Evolutionary conservation across 1,140 invertebrate genomes (phyloP).

Genomic region (Anagrus nilaparvatae): DNA sequence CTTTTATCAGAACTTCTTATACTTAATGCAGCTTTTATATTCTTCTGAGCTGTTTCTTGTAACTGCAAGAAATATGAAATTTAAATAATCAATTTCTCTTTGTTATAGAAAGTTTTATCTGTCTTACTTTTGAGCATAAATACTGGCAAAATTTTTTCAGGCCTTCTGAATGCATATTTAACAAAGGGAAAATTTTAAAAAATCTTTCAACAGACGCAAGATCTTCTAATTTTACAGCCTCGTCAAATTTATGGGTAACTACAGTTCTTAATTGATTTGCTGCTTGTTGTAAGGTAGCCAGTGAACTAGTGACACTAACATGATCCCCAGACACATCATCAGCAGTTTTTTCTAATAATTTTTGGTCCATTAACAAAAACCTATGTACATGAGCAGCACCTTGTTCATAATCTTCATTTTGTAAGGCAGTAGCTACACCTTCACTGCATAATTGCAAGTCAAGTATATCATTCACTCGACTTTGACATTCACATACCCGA

Average conservation of each 20-base stretch:
- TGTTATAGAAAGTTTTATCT: background rate
- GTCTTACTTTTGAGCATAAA: slow-evolving; percentile 64
- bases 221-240: slow-evolving; percentile 83
- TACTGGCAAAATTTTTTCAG: slow-evolving; percentile 87
- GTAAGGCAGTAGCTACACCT: slow-evolving; percentile 85
- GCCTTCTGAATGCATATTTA: slow-evolving; percentile 87
- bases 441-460: slow-evolving; percentile 93
- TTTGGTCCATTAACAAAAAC: slow-evolving; percentile 91
- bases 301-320: slow-evolving; percentile 62
- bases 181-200: slow-evolving; percentile 95
- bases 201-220: slow-evolving; percentile 87
- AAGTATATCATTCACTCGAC: slow-evolving; percentile 89
- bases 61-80: slow-evolving; percentile 37
- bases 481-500: slow-evolving; percentile 88
- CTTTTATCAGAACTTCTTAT: slow-evolving; percentile 59
- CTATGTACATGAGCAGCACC: slow-evolving; percentile 91
- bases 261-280: slow-evolving; percentile 61
- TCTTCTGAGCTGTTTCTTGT: slow-evolving; percentile 62
- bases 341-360: slow-evolving; percentile 68
- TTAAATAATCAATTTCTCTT: background rate
- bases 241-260: slow-evolving; percentile 77
- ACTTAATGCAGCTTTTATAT: slow-evolving; percentile 52
- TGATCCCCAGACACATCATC: slow-evolving; percentile 62
- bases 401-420: slow-evolving; percentile 85
- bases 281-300: slow-evolving; percentile 78